Evolutionary conservation across 1,140 invertebrate species (phyloP), one percentile per base, ranked within the genome.

Genomic region (Chironomus tepperi): DNA sequence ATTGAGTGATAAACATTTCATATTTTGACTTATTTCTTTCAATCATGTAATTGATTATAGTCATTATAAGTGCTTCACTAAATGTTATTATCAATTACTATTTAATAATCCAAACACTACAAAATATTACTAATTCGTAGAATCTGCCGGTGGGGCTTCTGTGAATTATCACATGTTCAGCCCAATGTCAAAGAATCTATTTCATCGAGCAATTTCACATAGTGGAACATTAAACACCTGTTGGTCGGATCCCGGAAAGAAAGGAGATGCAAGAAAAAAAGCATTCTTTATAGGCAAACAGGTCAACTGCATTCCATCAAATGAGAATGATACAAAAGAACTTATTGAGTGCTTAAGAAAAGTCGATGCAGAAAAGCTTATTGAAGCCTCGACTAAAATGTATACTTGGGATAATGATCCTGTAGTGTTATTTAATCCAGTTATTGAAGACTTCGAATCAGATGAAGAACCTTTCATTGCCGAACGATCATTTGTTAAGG

Each of bases 91-190:
- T n/a, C n/a, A n/a, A n/a, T n/a, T n/a, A n/a, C n/a, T n/a, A n/a
- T n/a, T n/a, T n/a, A n/a, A n/a, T n/a, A n/a, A n/a, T n/a, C n/a
- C n/a, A n/a, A n/a, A n/a, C n/a, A n/a, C n/a, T n/a, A n/a, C n/a
- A n/a, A n/a, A n/a, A n/a, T n/a, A n/a, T n/a, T n/a, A n/a, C n/a
- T n/a, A n/a, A n/a, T n/a, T n/a, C n/a, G n/a, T n/a, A 57, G 47
- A 90, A 78, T 89, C 88, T 75, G 88, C 88, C 1, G 89, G 89
- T 2, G 88, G 87, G 0, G 84, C 83, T 2, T 86, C 86, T 43
- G 86, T 85, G 0, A 86, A 88, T 64, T 86, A 85, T 76, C 88
- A 89, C 75, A 86, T 90, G 84, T 77, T 89, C 12, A 89, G 88
- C 65, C 84, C 87, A 0, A 82, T 90, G 78, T 86, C 86, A 0